Conservation (phyloP, 1,140 invertebrate genomes). For the Liolophura sinensis region DNA sequence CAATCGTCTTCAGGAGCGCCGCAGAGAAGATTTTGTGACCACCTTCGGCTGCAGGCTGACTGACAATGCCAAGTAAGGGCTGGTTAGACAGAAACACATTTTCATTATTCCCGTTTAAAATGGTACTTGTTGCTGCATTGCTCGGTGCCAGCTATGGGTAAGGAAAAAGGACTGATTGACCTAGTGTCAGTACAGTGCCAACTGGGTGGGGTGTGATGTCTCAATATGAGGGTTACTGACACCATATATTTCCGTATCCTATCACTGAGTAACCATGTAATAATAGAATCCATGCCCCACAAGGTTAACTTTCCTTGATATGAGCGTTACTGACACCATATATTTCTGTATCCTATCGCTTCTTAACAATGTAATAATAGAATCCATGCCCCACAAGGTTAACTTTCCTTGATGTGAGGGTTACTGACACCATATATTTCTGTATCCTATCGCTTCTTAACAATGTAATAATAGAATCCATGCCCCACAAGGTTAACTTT, state of each 20-base stretch:
- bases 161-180: neutral
- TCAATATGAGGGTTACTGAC: no score
- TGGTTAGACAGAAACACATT: neutral
- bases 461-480: no score
- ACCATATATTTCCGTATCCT: no score
- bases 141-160: neutral
- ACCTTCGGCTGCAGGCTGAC: constrained; percentile 44
- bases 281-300: neutral
- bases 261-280: no score
- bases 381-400: no score
- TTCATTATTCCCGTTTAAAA: neutral
- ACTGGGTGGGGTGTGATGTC: no score
- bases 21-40: constrained; percentile 45
- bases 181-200: no score
- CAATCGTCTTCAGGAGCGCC: constrained; percentile 45
- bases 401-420: neutral
- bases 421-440: neutral
- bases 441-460: no score
- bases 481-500: neutral
- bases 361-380: no score
- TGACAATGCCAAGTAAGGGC: constrained; percentile 25
- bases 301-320: neutral
- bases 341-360: constrained; percentile 1
- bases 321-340: neutral
- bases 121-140: neutral